Base-by-base conservation (phyloP, 2,888 invertebrate species). In the Drosophila merina region DNA sequence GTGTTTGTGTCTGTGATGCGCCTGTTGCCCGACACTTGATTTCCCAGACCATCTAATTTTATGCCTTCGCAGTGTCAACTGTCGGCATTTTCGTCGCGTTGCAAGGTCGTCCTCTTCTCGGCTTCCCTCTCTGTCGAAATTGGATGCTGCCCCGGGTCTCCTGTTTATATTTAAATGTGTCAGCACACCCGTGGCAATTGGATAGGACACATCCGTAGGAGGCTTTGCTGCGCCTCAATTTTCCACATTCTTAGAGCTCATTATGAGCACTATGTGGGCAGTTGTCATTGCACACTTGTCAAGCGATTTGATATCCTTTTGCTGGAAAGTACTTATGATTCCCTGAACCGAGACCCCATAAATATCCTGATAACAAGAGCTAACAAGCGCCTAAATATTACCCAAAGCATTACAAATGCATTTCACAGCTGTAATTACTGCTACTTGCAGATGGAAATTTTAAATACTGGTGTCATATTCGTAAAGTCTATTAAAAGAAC, bases 81-180 rank as follows among this genome's bases (percentile, higher is more conserved):
- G 78, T 79, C 84, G 72, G 72, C 51, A 47, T 50, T 68, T 86
- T 83, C 86, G 72, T 71, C 83, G 76, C 85, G 75, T 52, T 52
- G 63, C 79, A 79, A 77, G 77, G 77, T 77, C 77, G 64, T 56
- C 36, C 36, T 12, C 36, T n/a, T 1, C 36, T 36, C 6, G n/a
- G 36, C 36, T n/a, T n/a, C 31, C n/a, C 64, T 52, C 14, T 7
- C 64, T 66, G 55, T 66, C 69, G 79, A 82, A 86, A 85, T 85
- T 69, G 76, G 85, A 85, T 51, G 72, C 86, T 63, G 49, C 60
- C 56, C 49, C 52, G 59, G 67, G 69, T 57, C 68, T 71, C 67
- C 76, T 85, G 85, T 85, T 86, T 86, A 85, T 84, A 84, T 84
- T 84, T 84, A 63, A 84, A 71, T 82, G 74, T 84, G 86, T 81